A percentile compares a stretch with the other conserved stretches of the same genome.
Evolutionary conservation across 92 coral and sea anemone genomes (phyloP).

Genomic region (Actinernus sp.): DNA sequence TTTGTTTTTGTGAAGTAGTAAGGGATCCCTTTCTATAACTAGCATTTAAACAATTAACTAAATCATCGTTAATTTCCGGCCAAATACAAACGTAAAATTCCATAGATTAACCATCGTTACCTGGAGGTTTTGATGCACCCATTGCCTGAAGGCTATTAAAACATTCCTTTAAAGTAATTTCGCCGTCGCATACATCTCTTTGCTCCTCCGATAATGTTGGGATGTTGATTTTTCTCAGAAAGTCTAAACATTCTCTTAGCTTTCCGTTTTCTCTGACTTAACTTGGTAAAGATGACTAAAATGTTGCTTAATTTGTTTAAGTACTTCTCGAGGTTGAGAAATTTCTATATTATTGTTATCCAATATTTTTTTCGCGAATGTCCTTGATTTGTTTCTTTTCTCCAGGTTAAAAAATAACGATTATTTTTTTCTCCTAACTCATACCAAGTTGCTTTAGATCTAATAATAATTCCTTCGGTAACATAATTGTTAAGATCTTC

Average conservation of each 20-base stretch:
- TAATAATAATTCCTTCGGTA: constrained; percentile 27
- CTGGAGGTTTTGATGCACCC: constrained; percentile 13
- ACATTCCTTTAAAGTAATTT: constrained; percentile 7
- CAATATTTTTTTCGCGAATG: background rate
- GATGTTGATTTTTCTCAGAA: background rate
- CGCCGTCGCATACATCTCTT: background rate
- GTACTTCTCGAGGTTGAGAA: background rate
- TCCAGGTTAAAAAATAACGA: constrained; percentile 18
- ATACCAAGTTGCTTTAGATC: constrained; percentile 28
- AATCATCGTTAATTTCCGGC: background rate
- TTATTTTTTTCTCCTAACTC: constrained; percentile 35
- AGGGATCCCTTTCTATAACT: background rate
- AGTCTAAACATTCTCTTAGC: constrained; percentile 8
- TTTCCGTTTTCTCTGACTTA: background rate
- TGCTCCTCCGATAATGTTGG: constrained; percentile 8
- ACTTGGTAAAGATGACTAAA: background rate
- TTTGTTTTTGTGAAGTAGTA: constrained; percentile 5
- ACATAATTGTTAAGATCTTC: constrained; percentile 6
- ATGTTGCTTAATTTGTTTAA: background rate
- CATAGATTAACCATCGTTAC: constrained; percentile 13
- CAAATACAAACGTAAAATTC: constrained; percentile 13
- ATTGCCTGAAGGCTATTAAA: constrained; percentile 5
- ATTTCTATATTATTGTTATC: background rate
- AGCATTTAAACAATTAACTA: background rate
- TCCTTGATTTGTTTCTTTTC: constrained; percentile 17